Conservation (phyloP, 2,113 vertebrate species). For the Mastomys natalensis region DNA sequence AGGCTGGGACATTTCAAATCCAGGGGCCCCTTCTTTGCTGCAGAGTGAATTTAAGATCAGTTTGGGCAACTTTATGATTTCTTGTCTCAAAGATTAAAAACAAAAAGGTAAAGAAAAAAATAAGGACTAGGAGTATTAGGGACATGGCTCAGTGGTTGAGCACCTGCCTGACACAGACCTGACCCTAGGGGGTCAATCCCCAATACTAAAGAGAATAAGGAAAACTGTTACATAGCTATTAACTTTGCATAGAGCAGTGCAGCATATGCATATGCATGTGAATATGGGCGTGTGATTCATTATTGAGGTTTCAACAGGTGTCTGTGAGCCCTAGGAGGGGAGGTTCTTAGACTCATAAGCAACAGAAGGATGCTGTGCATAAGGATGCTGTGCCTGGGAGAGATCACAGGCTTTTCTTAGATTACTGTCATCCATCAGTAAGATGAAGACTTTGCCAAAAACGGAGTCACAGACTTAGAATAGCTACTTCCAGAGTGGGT, state of each 20-base stretch:
- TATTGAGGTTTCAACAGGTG: background rate
- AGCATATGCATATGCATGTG: background rate
- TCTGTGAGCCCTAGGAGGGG: background rate
- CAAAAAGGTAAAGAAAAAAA: background rate
- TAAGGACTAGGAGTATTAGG: background rate
- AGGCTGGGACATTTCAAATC: background rate
- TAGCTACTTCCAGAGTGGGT: constrained; percentile 53
- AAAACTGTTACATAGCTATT: background rate
- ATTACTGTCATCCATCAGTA: background rate
- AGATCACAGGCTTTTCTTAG: constrained; percentile 56
- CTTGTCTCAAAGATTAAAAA: background rate
- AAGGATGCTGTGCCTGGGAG: constrained; percentile 9
- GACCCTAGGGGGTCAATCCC: background rate
- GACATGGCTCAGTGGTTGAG: background rate
- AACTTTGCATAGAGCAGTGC: background rate
- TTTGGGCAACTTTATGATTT: background rate
- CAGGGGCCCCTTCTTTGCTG: background rate
- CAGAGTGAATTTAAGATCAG: background rate
- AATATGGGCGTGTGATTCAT: background rate
- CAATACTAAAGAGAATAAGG: background rate
- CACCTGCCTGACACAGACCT: background rate
- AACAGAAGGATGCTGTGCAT: background rate
- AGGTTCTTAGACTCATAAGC: background rate
- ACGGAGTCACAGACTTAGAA: constrained; percentile 30
- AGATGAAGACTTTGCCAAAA: constrained; percentile 8